These are phyloP conservation scores for Hafferia zeledoni DNA, from an alignment of 2,797 vertebrate genomes.

Conservation along the genomic window DNA sequence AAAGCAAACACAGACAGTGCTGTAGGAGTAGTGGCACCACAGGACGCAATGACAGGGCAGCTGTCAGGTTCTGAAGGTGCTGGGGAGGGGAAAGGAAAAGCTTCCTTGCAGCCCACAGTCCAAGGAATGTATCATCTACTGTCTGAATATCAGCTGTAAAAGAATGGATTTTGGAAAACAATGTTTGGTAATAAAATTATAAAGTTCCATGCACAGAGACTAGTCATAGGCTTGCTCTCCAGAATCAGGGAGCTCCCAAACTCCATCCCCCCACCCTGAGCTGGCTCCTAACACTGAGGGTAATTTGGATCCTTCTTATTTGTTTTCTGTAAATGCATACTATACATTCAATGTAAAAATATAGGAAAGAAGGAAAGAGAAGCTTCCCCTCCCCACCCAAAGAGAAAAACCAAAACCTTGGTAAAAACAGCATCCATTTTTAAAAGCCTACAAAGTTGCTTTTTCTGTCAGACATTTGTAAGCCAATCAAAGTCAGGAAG, in stretches of 20 bases:
- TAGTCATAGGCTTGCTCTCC: neutral
- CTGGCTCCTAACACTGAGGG: neutral
- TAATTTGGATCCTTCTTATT: neutral
- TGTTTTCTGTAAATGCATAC: neutral
- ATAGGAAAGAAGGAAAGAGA: neutral
- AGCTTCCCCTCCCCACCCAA: neutral
- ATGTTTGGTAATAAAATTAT: neutral
- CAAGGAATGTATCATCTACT: neutral
- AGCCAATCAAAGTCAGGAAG: neutral
- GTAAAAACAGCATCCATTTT: neutral
- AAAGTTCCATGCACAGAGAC: neutral
- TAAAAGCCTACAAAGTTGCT: neutral
- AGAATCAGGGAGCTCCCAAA: neutral
- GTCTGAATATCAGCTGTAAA: neutral
- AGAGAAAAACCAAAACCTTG: neutral
- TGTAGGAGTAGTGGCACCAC: fast-evolving
- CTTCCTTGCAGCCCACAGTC: neutral
- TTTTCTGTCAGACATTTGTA: neutral
- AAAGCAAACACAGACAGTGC: neutral
- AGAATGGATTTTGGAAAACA: neutral
- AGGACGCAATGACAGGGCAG: neutral
- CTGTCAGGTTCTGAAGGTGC: neutral
- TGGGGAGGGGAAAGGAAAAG: neutral
- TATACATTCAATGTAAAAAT: neutral
- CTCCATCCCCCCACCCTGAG: neutral